These are phyloP conservation scores for Idaea straminata DNA, from an alignment of 2,888 invertebrate species.

Conservation along the genomic window DNA sequence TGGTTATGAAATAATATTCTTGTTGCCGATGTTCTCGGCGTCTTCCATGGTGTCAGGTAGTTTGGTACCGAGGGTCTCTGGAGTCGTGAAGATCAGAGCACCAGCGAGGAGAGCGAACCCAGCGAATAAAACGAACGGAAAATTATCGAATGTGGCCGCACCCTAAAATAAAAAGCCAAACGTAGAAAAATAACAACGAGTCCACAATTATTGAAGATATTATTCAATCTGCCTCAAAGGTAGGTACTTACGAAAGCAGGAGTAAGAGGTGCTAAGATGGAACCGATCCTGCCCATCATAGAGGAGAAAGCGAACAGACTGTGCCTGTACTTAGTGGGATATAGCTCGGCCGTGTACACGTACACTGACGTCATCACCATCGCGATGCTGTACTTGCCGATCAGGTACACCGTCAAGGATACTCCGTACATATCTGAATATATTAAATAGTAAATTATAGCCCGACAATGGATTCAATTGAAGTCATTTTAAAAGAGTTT, in stretches of 20 bases:
- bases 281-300: slow-evolving; percentile 84
- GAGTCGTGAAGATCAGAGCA: slow-evolving; percentile 63
- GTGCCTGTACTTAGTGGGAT: slow-evolving; percentile 83
- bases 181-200: background rate
- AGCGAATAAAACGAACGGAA: slow-evolving; percentile 70
- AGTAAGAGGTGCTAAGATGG: slow-evolving; percentile 83
- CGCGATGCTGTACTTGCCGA: slow-evolving; percentile 81
- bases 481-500: too few species aligned
- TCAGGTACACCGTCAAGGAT: slow-evolving; percentile 72
- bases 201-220: too few species aligned
- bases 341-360: slow-evolving; percentile 83
- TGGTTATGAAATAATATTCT: background rate
- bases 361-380: slow-evolving; percentile 81
- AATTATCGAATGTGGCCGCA: slow-evolving; percentile 34
- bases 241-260: slow-evolving; percentile 76
- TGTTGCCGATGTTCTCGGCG: slow-evolving; percentile 23
- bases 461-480: too few species aligned
- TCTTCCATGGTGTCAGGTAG: slow-evolving; percentile 4
- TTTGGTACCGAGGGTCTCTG: slow-evolving; percentile 50
- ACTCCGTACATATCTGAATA: slow-evolving; percentile 36
- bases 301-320: slow-evolving; percentile 82
- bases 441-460: background rate
- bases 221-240: too few species aligned
- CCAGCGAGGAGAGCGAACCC: slow-evolving; percentile 63
- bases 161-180: slow-evolving; percentile 26